Conservation (phyloP, 2,113 vertebrate genomes). For the Blennius ocellaris region DNA sequence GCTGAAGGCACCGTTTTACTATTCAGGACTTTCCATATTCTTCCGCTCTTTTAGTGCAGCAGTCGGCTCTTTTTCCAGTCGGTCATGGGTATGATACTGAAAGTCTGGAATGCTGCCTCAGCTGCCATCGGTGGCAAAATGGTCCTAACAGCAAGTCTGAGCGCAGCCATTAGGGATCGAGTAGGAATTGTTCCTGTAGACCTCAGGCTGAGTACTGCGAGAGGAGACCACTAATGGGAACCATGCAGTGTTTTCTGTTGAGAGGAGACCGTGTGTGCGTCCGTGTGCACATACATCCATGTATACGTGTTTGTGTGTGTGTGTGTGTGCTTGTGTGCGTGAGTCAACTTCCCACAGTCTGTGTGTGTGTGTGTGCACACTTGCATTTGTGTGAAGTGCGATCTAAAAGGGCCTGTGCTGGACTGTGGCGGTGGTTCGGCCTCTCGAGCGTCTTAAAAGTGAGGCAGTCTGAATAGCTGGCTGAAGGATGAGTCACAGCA, state of each 20-base stretch:
- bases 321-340: slow-evolving; percentile 6
- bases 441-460: slow-evolving; percentile 60
- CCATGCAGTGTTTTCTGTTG: slow-evolving; percentile 64
- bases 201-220: slow-evolving; percentile 60
- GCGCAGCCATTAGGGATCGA: slow-evolving; percentile 64
- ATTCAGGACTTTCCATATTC: slow-evolving; percentile 34
- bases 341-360: not conserved
- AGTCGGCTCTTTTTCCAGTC: slow-evolving; percentile 57
- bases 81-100: slow-evolving; percentile 50
- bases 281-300: slow-evolving; percentile 25
- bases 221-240: slow-evolving; percentile 76
- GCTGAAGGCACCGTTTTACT: slow-evolving; percentile 9
- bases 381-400: slow-evolving; percentile 43
- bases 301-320: slow-evolving; percentile 21
- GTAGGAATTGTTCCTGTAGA: slow-evolving; percentile 70
- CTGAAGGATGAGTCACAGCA: slow-evolving; percentile 75
- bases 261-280: slow-evolving; percentile 44
- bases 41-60: slow-evolving; percentile 18
- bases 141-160: slow-evolving; percentile 55
- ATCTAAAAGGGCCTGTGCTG: slow-evolving; percentile 63
- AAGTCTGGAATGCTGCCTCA: slow-evolving; percentile 59
- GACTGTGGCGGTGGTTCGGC: slow-evolving; percentile 60
- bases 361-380: slow-evolving; percentile 19
- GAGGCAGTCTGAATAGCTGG: slow-evolving; percentile 67
- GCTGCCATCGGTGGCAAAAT: slow-evolving; percentile 53